phyloP scores from a whole-genome alignment of 1,140 invertebrate species.

The Gryon sp. region DNA sequence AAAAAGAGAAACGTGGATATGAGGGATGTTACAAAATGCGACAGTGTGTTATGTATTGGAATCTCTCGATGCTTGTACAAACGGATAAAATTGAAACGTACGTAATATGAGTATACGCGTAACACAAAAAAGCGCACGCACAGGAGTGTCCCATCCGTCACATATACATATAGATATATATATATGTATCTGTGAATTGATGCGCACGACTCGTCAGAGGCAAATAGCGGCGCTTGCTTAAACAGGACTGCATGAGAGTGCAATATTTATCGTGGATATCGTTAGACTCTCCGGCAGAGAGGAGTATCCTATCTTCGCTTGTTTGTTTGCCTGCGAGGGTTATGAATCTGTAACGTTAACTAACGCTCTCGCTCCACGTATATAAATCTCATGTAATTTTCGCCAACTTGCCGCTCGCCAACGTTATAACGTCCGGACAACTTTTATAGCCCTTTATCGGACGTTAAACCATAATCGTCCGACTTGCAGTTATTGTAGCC shows the following conservation, averaged over 20 bases:
- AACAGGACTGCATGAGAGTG: slow-evolving; percentile 30
- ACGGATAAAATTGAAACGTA: slow-evolving; percentile 15
- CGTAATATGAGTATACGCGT: slow-evolving; percentile 7
- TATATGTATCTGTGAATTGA: slow-evolving; percentile 28
- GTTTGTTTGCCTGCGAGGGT: slow-evolving; percentile 60
- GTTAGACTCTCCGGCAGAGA: too few species aligned
- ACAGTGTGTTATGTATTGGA: slow-evolving; percentile 8
- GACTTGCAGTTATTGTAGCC: slow-evolving; percentile 14
- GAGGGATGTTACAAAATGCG: slow-evolving; percentile 5
- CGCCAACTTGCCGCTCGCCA: slow-evolving; percentile 18
- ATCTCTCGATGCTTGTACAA: slow-evolving; percentile 1
- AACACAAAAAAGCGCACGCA: background rate
- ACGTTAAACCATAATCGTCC: slow-evolving; percentile 29
- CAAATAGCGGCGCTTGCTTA: slow-evolving; percentile 39
- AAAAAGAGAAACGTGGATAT: too few species aligned
- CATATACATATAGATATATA: too few species aligned
- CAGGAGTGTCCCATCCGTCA: slow-evolving; percentile 3
- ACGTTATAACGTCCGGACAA: slow-evolving; percentile 13
- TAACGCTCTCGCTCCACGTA: slow-evolving; percentile 29
- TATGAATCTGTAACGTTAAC: slow-evolving; percentile 68
- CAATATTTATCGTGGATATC: slow-evolving; percentile 68
- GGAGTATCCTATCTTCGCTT: slow-evolving; percentile 47
- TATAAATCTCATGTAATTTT: slow-evolving; percentile 59
- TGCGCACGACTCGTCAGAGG: slow-evolving; percentile 20
- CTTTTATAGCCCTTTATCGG: slow-evolving; percentile 33